Evolutionary conservation across 2,113 vertebrate species (phyloP).

Genomic region (Erythrocebus patas): DNA sequence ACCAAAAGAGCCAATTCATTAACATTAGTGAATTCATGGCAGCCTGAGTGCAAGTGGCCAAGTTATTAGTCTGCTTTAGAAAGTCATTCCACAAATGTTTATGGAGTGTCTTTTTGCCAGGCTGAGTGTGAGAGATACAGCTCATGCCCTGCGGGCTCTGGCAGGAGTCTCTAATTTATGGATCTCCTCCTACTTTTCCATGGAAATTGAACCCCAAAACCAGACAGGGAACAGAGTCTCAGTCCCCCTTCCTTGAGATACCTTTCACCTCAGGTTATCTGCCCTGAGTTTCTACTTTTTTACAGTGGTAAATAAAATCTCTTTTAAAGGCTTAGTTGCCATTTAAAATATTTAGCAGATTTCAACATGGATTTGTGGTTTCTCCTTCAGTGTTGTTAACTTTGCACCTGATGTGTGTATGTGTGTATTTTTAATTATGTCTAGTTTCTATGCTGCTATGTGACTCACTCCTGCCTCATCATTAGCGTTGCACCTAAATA

Average conservation of each 20-base stretch:
- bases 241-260: neutral
- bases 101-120: neutral
- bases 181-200: neutral
- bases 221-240: neutral
- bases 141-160: neutral
- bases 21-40: slow-evolving; percentile 46
- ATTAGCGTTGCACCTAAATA: neutral
- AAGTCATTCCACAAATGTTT: slow-evolving; percentile 57
- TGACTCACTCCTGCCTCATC: neutral
- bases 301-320: neutral
- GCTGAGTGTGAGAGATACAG: neutral
- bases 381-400: neutral
- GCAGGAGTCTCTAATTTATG: neutral
- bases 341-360: slow-evolving; percentile 31
- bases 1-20: slow-evolving; percentile 71
- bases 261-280: neutral
- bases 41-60: slow-evolving; percentile 22
- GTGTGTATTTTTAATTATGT: neutral
- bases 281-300: neutral
- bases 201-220: neutral
- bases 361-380: slow-evolving; percentile 3
- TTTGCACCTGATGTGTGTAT: neutral
- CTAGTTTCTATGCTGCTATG: neutral
- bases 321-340: neutral
- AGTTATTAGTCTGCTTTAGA: slow-evolving; percentile 50